phyloP scores from a whole-genome alignment of 2,888 invertebrate genomes.

The Falcaria lacertinaria region DNA sequence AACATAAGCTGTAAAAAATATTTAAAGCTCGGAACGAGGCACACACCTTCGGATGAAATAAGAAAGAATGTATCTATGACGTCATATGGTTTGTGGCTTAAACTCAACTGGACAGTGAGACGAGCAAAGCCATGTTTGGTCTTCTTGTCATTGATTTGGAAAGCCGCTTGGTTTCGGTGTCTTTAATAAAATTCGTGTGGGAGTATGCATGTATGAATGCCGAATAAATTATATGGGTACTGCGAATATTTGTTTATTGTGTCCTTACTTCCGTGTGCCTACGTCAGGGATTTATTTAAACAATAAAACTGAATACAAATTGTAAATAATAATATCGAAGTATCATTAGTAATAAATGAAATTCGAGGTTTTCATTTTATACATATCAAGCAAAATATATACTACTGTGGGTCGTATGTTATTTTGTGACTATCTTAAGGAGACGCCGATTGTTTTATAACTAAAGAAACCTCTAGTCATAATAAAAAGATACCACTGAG shows the following conservation, averaged over 20 bases:
- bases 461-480: conserved; percentile 85
- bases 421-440: conserved; percentile 58
- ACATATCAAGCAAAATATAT: conserved; percentile 71
- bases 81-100: too few species aligned
- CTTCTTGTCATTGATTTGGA: too few species aligned
- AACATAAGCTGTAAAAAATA: not conserved
- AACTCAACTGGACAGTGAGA: too few species aligned
- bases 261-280: conserved; percentile 64
- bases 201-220: too few species aligned
- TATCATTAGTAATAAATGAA: conserved; percentile 31
- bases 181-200: too few species aligned
- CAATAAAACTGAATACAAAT: conserved; percentile 31
- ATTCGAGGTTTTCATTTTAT: conserved; percentile 73
- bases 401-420: conserved; percentile 48
- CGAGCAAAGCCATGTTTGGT: too few species aligned
- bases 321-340: conserved; percentile 37
- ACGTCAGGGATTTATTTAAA: conserved; percentile 43
- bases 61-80: conserved; percentile 58
- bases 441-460: conserved; percentile 79
- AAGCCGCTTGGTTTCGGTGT: too few species aligned
- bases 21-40: not conserved
- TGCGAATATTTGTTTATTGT: conserved; percentile 23
- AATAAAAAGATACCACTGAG: conserved; percentile 79
- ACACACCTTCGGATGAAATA: conserved; percentile 21
- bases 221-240: too few species aligned